Base-by-base conservation (phyloP, 2,113 vertebrate species). In the Zosterops pallidus region DNA sequence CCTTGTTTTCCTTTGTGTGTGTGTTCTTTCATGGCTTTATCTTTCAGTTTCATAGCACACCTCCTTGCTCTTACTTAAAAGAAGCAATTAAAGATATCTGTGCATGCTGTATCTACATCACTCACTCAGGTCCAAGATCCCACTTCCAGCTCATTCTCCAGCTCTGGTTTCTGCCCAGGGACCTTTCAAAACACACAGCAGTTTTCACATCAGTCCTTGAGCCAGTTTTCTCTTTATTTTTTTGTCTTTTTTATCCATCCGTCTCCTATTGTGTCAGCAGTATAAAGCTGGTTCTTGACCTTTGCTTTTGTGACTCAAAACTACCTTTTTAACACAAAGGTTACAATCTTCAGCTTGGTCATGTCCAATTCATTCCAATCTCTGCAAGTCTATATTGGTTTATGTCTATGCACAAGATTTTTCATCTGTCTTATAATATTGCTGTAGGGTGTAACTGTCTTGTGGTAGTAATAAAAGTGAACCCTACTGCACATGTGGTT, bases 401-500 rank as follows among this genome's bases (percentile, higher is more conserved):
- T 89, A 85, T 42, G 50, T 74, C 89, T 80, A 28, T 8, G n/a
- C 63, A 29, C 56, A 42, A 33, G 78, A 88, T 89, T 89, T 91
- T 96, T 95, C 71, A 70, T 39, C 52, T 60, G 33, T 71, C 77
- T 91, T 69, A 53, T 25, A 88, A 35, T 94, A 89, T 76, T 75
- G 89, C 86, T 65, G 25, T 46, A 82, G 77, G 86, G 44, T 47
- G 37, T 87, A 81, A 83, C 42, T 65, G 42, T 65, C 57, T 62
- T 42, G n/a, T 78, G 29, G 33, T 47, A 74, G 49, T 64, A 92
- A 89, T 79, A 87, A 94, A 79, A 85, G 35, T 1, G 2, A 94
- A 35, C 75, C 75, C 49, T 83, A 9, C 23, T 74, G 59, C 39
- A 68, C 33, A 25, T 57, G 8, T 53, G 47, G 35, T 47, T 88